Evolutionary conservation across 2,797 vertebrate genomes (phyloP), one percentile per base, ranked within the genome.

Genomic region (Ispidina picta): DNA sequence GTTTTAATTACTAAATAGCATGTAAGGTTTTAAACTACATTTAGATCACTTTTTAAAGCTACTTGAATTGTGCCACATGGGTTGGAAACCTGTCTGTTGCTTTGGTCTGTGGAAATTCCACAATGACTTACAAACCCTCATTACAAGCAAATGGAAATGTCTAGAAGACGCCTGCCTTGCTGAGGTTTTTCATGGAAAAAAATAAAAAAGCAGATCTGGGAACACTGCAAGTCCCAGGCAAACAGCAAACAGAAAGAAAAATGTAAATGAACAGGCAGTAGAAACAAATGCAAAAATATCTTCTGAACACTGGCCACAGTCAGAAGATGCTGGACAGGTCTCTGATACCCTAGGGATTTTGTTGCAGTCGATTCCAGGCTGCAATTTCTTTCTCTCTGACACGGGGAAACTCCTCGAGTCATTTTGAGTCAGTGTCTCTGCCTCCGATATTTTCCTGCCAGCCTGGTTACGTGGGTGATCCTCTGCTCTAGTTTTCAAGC

Each of bases 401-500:
- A 88, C 0, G 6, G 90, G 96, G 96, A 77, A 95, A 93, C 86
- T 96, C 96, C 95, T 93, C 15, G 6, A 86, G 81, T 75, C 17
- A 12, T 70, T 94, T 80, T 39, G 23, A 91, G 33, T 86, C 58
- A 52, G 73, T 66, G 62, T 55, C 51, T 92, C 91, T 94, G 92
- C 93, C 92, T 87, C 86, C 60, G 6, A 62, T 94, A 72, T 95
- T 96, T 96, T 91, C 86, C n/a, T 72, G 78, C 88, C 92, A 95
- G 94, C 89, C 94, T 33, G 44, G 77, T 58, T 75, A 86, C 39
- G 92, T 96, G 96, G 95, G 96, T 88, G 96, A 94, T 39, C 33
- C 88, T 94, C 87, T 85, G 96, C 94, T 94, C 95, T 88, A 94
- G 84, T 95, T 96, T 96, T 88, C 89, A 82, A 95, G 96, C 90